Base-by-base conservation (phyloP, 1,140 invertebrate species). In the Polypedilum pembai region DNA sequence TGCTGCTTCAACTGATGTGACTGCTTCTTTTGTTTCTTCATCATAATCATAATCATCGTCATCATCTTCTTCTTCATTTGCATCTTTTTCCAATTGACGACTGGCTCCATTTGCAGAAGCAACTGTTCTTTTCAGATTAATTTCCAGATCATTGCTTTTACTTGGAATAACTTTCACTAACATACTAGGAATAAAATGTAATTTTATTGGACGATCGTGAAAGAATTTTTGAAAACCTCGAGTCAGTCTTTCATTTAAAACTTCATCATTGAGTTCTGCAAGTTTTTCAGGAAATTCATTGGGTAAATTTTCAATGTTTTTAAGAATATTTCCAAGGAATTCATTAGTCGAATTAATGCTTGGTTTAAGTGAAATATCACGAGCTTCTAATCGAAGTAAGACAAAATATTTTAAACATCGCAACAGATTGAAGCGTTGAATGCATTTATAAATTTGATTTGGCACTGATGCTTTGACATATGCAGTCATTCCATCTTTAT, bases 351-450 rank as follows among this genome's bases (percentile, higher is more conserved):
- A 63, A 41, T 82, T 82, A 7, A 80, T 80, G 1, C 76, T 78
- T 20, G 17, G 5, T 69, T 76, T 77, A 3, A 76, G 74, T 75
- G 78, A 73, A 15, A 17, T 40, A n/a, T 21, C 20, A 10, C 41
- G 77, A 74, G 3, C 74, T 74, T 81, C 80, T 78, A 82, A 76
- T 40, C 81, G 82, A 56, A 81, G 80, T 18, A 82, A 73, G 12
- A 82, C 77, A n/a, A 79, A 82, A 20, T 81, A 65, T 74, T 82
- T 82, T n/a, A 80, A 80, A 76, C 81, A 82, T 69, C 80, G 80
- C 69, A 81, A 75, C 76, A 81, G 78, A 69, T 74, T 78, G 17
- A 76, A 77, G 21, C 77, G 78, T 4, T 78, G 75, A 33, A 81
- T 76, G 24, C 81, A 82, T 75, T 81, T 79, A 63, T 80, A 82